Evolutionary conservation across 2,797 vertebrate genomes (phyloP).

Genomic region (Peromyscus aztecus): DNA sequence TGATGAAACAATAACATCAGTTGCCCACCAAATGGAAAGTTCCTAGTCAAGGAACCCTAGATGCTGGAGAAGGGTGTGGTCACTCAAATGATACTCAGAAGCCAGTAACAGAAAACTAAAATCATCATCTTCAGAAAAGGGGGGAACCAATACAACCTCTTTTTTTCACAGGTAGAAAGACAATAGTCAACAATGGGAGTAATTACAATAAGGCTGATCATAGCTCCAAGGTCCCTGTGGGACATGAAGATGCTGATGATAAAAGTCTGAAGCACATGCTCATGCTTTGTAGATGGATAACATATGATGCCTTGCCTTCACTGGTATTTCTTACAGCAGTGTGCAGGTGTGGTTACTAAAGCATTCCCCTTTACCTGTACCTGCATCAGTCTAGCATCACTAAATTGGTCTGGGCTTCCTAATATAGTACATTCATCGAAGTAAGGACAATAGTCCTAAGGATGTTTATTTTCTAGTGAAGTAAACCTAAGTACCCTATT

Average conservation of each 20-base stretch:
- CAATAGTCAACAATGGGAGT: background rate
- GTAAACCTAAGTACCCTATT: background rate
- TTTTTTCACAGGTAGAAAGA: too few species aligned
- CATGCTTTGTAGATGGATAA: too few species aligned
- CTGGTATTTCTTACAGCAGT: background rate
- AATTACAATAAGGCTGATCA: too few species aligned
- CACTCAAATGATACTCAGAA: background rate
- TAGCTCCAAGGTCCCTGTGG: too few species aligned
- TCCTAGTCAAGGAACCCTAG: background rate
- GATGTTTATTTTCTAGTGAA: background rate
- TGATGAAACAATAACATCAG: background rate
- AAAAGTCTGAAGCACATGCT: background rate
- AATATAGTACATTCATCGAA: background rate
- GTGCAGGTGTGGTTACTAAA: too few species aligned
- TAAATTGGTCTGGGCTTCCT: background rate
- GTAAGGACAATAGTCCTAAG: background rate
- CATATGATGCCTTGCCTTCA: too few species aligned
- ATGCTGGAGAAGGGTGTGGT: background rate
- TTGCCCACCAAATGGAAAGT: background rate
- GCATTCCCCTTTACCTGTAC: accelerated
- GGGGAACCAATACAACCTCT: accelerated
- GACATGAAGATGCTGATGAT: accelerated
- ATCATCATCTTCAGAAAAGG: background rate
- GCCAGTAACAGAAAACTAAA: background rate
- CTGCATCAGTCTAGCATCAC: too few species aligned